Conservation (phyloP, 2,888 invertebrate genomes). For the Epistrophella euchroma region DNA sequence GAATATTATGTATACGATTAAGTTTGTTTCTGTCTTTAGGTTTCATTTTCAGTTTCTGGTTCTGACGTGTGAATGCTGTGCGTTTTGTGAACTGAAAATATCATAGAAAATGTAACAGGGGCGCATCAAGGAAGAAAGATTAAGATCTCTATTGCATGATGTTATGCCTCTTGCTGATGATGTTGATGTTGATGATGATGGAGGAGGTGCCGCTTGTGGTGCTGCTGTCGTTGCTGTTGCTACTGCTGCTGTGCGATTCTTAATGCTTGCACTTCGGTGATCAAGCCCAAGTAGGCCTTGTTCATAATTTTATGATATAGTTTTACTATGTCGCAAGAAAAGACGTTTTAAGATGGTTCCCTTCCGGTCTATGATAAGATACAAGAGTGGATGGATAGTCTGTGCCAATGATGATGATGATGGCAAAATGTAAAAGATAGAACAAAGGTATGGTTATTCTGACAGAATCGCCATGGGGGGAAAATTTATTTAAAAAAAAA, state of each 20-base stretch:
- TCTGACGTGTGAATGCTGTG: constrained; percentile 28
- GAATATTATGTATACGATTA: neutral
- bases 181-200: constrained; percentile 61
- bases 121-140: constrained; percentile 53
- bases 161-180: constrained; percentile 37
- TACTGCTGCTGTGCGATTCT: constrained; percentile 54
- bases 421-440: constrained; percentile 33
- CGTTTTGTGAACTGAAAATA: constrained; percentile 43
- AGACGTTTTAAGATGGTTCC: constrained; percentile 49
- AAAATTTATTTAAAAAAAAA: neutral
- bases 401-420: constrained; percentile 25
- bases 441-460: constrained; percentile 44
- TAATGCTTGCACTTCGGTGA: constrained; percentile 67
- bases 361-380: constrained; percentile 59
- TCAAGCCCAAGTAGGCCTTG: constrained; percentile 64
- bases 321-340: constrained; percentile 50
- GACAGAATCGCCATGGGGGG: constrained; percentile 37
- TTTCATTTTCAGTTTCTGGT: constrained; percentile 6
- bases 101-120: constrained; percentile 46
- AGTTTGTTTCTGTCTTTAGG: constrained; percentile 7
- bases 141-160: constrained; percentile 66
- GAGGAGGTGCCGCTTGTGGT: constrained; percentile 48
- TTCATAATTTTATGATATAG: constrained; percentile 68
- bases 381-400: neutral
- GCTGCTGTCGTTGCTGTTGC: constrained; percentile 25